A percentile compares a stretch with the other conserved stretches of the same genome.
These are phyloP conservation scores for Popillia japonica DNA, from an alignment of 1,140 invertebrate species.

Conservation along the genomic window DNA sequence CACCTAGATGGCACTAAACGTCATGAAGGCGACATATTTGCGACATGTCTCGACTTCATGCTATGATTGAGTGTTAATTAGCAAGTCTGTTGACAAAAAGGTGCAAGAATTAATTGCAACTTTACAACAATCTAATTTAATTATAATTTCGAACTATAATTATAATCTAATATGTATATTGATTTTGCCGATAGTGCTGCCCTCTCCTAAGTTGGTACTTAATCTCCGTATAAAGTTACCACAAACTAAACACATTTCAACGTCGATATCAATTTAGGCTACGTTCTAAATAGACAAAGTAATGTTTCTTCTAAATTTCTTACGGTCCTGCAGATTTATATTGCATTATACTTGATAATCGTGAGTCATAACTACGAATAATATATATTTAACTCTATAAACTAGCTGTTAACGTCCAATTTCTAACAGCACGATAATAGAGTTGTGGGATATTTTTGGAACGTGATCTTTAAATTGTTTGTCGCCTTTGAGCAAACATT, in stretches of 20 bases:
- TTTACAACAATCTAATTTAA: too few relatives aligned
- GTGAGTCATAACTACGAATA: background rate
- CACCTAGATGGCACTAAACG: too few relatives aligned
- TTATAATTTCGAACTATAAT: too few relatives aligned
- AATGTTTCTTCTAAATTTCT: background rate
- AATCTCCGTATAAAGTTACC: background rate
- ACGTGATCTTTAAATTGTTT: slow-evolving; percentile 33
- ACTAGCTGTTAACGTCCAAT: background rate
- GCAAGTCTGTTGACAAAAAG: too few relatives aligned
- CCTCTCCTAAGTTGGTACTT: background rate
- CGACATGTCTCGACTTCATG: too few relatives aligned
- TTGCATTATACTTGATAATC: background rate
- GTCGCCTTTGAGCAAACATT: slow-evolving; percentile 23
- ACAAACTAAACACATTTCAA: background rate
- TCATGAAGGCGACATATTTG: too few relatives aligned
- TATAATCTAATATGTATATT: too few relatives aligned
- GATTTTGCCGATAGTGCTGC: background rate
- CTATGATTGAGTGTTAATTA: too few relatives aligned
- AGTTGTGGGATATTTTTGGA: slow-evolving; percentile 15
- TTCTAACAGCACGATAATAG: background rate
- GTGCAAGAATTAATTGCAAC: too few relatives aligned
- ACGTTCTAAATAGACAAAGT: background rate
- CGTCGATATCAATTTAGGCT: background rate
- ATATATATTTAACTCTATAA: background rate
- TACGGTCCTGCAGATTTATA: background rate